A percentile compares a stretch with the other conserved stretches of the same genome.
phyloP scores from a whole-genome alignment of 2,113 vertebrate species.

The Prunella himalayana region DNA sequence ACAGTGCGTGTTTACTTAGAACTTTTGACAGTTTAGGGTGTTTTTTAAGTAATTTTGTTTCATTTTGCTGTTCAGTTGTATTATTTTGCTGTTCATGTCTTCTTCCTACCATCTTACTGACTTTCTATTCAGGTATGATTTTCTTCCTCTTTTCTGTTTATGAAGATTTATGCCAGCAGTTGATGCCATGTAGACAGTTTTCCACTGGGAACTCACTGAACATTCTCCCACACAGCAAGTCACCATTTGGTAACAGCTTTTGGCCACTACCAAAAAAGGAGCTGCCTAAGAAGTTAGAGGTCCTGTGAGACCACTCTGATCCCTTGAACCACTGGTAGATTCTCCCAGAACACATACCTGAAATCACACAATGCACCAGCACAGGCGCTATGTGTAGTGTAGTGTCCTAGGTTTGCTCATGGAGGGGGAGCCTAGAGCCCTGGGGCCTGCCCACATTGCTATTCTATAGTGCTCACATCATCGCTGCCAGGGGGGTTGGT shows the following conservation, averaged over 20 bases:
- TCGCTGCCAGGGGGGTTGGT: rapidly evolving
- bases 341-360: neutral
- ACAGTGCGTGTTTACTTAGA: neutral
- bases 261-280: neutral
- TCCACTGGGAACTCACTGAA: neutral
- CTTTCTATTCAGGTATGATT: neutral
- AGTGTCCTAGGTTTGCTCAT: neutral
- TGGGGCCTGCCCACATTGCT: neutral
- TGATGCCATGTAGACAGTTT: neutral
- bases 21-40: neutral
- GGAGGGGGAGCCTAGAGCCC: neutral
- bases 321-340: neutral
- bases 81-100: neutral
- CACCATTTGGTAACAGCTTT: neutral
- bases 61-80: neutral
- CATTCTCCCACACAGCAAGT: neutral
- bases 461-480: rapidly evolving
- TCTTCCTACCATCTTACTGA: neutral
- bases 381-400: neutral
- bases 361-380: neutral
- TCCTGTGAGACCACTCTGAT: neutral
- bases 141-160: neutral
- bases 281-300: neutral
- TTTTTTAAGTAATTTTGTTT: neutral
- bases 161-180: neutral